A percentile compares a stretch with the other conserved stretches of the same genome.
phyloP scores from a whole-genome alignment of 2,113 vertebrate species.

The Falcunculus frontatus region DNA sequence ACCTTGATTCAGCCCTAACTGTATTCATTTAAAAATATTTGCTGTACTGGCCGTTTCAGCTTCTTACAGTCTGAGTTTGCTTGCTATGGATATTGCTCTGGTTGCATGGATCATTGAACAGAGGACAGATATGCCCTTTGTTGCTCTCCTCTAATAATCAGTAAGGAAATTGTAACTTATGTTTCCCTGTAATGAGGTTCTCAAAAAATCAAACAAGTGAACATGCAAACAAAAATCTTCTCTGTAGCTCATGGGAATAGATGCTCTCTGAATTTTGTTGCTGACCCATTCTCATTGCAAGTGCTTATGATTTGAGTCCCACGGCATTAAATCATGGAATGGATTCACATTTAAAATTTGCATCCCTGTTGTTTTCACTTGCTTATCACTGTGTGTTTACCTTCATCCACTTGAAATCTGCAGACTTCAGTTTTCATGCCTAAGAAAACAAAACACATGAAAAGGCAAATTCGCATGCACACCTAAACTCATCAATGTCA shows the following conservation, averaged over 20 bases:
- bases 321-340: background rate
- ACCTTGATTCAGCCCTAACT: slow-evolving; percentile 62
- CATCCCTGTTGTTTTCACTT: background rate
- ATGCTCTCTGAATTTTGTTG: background rate
- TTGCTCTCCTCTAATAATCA: slow-evolving; percentile 57
- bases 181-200: slow-evolving; percentile 23
- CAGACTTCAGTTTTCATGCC: background rate
- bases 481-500: background rate
- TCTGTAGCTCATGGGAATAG: background rate
- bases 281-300: background rate
- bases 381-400: background rate
- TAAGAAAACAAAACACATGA: background rate
- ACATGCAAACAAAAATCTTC: background rate
- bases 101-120: slow-evolving; percentile 68
- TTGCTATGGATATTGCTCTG: slow-evolving; percentile 52
- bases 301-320: background rate
- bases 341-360: background rate
- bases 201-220: background rate
- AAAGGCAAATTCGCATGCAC: background rate
- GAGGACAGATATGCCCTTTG: slow-evolving; percentile 58
- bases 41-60: slow-evolving; percentile 37
- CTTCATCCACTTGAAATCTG: background rate
- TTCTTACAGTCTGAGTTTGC: slow-evolving; percentile 51
- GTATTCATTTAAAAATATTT: slow-evolving; percentile 55
- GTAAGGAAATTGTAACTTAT: slow-evolving; percentile 54